phyloP scores from a whole-genome alignment of 2,888 invertebrate genomes.

The Drosophila helvetica region DNA sequence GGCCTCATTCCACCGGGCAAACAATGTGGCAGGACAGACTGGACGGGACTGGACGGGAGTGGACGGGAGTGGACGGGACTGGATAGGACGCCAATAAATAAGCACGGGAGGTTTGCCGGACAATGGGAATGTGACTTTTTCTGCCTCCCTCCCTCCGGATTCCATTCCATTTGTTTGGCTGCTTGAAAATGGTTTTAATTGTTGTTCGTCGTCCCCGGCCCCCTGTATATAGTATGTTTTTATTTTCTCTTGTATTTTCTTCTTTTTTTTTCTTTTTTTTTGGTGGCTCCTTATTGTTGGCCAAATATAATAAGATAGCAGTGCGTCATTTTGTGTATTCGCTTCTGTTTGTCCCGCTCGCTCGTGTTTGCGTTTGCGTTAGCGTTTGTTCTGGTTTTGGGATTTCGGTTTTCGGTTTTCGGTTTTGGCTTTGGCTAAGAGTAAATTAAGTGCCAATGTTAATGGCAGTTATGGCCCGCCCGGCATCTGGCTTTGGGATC shows the following conservation, averaged over 20 bases:
- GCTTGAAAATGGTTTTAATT: slow-evolving; percentile 76
- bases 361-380: slow-evolving; percentile 14
- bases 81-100: slow-evolving; percentile 76
- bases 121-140: slow-evolving; percentile 43
- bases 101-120: slow-evolving; percentile 52
- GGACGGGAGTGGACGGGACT: slow-evolving; percentile 20
- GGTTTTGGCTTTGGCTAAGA: slow-evolving; percentile 64
- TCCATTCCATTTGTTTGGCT: slow-evolving; percentile 59
- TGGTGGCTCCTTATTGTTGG: slow-evolving; percentile 65
- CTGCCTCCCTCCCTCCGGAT: slow-evolving; percentile 21
- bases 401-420: slow-evolving; percentile 53
- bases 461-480: slow-evolving; percentile 76
- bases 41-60: neutral
- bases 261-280: slow-evolving; percentile 33
- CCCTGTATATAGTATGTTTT: slow-evolving; percentile 17
- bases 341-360: slow-evolving; percentile 33
- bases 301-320: slow-evolving; percentile 75
- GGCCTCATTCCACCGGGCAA: slow-evolving; percentile 53
- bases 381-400: slow-evolving; percentile 63
- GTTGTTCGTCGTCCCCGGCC: slow-evolving; percentile 61
- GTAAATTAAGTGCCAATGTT: slow-evolving; percentile 78
- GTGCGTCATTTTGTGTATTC: slow-evolving; percentile 65
- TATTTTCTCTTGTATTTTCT: slow-evolving; percentile 31
- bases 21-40: slow-evolving; percentile 57
- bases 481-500: slow-evolving; percentile 71